Base-by-base conservation (phyloP, 2,113 vertebrate species). In the Hemiprocne comata region DNA sequence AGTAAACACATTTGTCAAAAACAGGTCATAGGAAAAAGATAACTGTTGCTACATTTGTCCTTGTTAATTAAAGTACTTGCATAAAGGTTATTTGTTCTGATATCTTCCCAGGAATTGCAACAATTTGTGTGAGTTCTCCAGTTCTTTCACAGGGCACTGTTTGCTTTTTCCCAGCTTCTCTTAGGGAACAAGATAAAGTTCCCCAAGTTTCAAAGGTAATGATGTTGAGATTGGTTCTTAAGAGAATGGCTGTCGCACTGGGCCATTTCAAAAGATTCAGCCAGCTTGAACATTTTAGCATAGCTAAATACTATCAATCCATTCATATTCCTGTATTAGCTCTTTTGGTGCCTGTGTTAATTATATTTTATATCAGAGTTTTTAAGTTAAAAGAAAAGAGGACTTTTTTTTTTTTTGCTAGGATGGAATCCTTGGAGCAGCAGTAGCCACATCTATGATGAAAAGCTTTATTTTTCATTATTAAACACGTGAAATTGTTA, bases 41-140 rank as follows among this genome's bases (percentile, higher is more conserved):
- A 58, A 8, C 0, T 0, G 54, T 51, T 74, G 62, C 44, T 46
- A 46, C 15, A 2, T n/a, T 17, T 33, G 17, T 40, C 21, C 29
- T 53, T 58, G 36, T 28, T 64, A 70, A 55, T 67, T 61, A 66
- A 74, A 55, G 31, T 50, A 51, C 42, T 69, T 69, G 9, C 0
- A 1, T 64, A 53, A 70, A 46, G n/a, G 42, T 40, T 48, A 40
- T 17, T 66, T 72, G n/a, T 72, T 65, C 65, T 61, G 58, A 2
- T 42, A 29, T 13, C 15, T 61, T 92, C 21, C 14, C 36, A 65
- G 64, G 62, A 89, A 53, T 2, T 54, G 78, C 25, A 83, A 66
- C 8, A 33, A n/a, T 38, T 51, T 57, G 34, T 38, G 6, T 9
- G 38, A 76, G 75, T 65, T 60, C 64, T 71, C n/a, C 42, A 29